phyloP scores from a whole-genome alignment of 2,888 invertebrate species.

The Cerastoderma edule region DNA sequence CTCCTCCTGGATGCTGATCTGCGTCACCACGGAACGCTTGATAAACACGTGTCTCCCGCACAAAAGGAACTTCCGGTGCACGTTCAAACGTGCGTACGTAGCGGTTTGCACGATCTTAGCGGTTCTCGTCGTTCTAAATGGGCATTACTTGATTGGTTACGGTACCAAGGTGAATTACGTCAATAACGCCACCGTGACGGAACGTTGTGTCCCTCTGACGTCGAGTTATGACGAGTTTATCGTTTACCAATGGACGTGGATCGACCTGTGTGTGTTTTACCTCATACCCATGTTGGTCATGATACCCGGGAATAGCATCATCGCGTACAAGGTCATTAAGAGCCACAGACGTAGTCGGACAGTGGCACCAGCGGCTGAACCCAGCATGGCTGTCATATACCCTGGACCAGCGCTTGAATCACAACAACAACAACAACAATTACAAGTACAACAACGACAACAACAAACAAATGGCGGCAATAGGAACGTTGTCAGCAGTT shows the following conservation, averaged over 20 bases:
- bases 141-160: conserved; percentile 49
- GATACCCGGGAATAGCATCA: conserved; percentile 44
- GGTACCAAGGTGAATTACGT: conserved; percentile 17
- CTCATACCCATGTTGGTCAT: conserved; percentile 49
- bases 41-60: conserved; percentile 49
- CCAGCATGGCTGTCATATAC: neutral
- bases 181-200: conserved; percentile 28
- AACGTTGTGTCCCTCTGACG: conserved; percentile 37
- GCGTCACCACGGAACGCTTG: conserved; percentile 48
- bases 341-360: conserved; percentile 38
- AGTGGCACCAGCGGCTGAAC: conserved; percentile 30
- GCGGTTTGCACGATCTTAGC: conserved; percentile 27
- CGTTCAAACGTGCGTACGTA: conserved; percentile 25
- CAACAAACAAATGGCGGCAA: neutral
- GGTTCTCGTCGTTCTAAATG: conserved; percentile 29
- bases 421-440: conserved; percentile 3
- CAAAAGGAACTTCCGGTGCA: conserved; percentile 24
- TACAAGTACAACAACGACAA: conserved; percentile 2
- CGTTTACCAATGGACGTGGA: conserved; percentile 51
- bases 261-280: conserved; percentile 54
- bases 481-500: conserved; percentile 23
- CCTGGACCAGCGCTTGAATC: neutral
- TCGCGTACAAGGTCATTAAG: conserved; percentile 49
- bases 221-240: conserved; percentile 36
- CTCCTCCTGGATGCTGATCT: conserved; percentile 58